These are phyloP conservation scores for Shinisaurus crocodilurus DNA, from an alignment of 2,113 vertebrate species.

Conservation along the genomic window DNA sequence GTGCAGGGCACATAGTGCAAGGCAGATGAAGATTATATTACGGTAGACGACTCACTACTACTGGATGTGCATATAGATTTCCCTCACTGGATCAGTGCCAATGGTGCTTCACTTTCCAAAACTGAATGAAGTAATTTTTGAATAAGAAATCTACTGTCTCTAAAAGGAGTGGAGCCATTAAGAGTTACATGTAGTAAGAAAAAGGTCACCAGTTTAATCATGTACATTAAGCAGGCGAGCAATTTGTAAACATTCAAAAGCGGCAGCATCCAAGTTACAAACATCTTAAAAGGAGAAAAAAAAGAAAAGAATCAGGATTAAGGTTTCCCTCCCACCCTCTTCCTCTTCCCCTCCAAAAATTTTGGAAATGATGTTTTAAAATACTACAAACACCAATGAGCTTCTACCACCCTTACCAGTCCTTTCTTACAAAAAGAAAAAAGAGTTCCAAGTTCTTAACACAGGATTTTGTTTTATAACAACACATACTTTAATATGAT, in stretches of 20 bases:
- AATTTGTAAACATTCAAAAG: conserved; percentile 87
- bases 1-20: no score
- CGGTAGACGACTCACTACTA: not conserved
- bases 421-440: conserved; percentile 59
- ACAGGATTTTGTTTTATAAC: conserved; percentile 51
- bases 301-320: conserved; percentile 74
- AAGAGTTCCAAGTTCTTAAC: conserved; percentile 70
- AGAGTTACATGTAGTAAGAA: conserved; percentile 80
- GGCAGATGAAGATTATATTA: not conserved
- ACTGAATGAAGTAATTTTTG: not conserved
- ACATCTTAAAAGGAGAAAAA: conserved; percentile 78
- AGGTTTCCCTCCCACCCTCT: conserved; percentile 69
- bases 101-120: not conserved
- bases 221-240: conserved; percentile 85
- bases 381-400: conserved; percentile 76
- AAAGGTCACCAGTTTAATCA: conserved; percentile 81
- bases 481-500: conserved; percentile 58
- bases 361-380: conserved; percentile 76
- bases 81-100: not conserved
- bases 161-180: conserved; percentile 73
- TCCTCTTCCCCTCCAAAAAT: conserved; percentile 62
- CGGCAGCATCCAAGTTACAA: conserved; percentile 85
- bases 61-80: not conserved
- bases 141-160: not conserved
- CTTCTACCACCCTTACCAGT: conserved; percentile 69